Base-by-base conservation (phyloP, 2,113 vertebrate species). In the Clupea harengus region DNA sequence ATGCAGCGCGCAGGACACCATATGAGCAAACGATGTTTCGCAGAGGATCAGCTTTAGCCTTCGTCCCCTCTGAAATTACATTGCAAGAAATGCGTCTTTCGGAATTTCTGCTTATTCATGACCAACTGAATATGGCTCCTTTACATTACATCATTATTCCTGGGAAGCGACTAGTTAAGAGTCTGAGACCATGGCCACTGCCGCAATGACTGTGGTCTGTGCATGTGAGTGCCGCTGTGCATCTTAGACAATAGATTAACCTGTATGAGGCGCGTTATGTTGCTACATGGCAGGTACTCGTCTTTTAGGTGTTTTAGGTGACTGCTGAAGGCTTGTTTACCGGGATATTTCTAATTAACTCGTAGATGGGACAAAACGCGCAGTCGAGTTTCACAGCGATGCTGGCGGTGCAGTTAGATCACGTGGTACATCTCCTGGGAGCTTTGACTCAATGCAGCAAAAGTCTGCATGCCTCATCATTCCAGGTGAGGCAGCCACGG, bases 361-460 rank as follows among this genome's bases (percentile, higher is more conserved):
- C 39, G 28, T 81, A 54, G 50, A n/a, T 11, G 39, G 22, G 45
- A 47, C 15, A 39, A 1, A 39, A 39, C 39, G 39, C 39, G 39
- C 39, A 22, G 49, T 49, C 13, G 28, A 82, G 82, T 28, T 45
- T 72, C 82, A 83, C 72, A 52, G 72, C 49, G 78, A 85, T 87
- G 85, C 85, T 89, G 87, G 89, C 92, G 91, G 89, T 89, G 93
- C 94, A 90, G 88, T 89, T 88, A 20, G 86, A 93, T 95, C 94
- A 94, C 94, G 87, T 94, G 95, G 87, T 89, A 81, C 82, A 89
- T 90, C 91, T 91, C 92, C 88, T 80, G 57, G 90, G 92, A 92
- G 90, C 85, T 88, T 87, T 90, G 93, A 93, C 87, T 92, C 93
- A 93, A 91, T 95, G 95, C 95, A 95, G 93, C 93, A 94, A 93